phyloP scores from a whole-genome alignment of 2,888 invertebrate species.

The Galerucella calmariensis region DNA sequence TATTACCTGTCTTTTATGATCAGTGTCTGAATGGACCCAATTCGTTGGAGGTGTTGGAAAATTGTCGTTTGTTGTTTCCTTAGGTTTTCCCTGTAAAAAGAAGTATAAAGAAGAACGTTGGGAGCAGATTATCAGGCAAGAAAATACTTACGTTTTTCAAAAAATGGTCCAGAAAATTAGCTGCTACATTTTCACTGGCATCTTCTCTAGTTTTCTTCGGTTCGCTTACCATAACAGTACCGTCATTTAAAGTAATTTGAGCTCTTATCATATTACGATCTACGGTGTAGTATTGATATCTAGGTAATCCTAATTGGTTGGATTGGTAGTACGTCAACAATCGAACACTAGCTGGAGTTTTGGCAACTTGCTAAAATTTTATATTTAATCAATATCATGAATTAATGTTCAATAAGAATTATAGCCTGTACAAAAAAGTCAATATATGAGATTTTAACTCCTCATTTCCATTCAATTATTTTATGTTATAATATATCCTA shows the following conservation, averaged over 20 bases:
- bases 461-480: too few relatives aligned
- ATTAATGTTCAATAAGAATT: too few relatives aligned
- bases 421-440: too few relatives aligned
- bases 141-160: conserved; percentile 45
- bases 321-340: conserved; percentile 65
- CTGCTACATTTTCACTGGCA: conserved; percentile 66
- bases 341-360: conserved; percentile 55
- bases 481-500: too few relatives aligned
- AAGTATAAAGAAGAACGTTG: too few relatives aligned
- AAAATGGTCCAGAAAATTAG: conserved; percentile 56
- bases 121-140: neutral
- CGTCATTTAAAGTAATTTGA: conserved; percentile 66
- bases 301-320: conserved; percentile 64
- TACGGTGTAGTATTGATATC: conserved; percentile 64
- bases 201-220: conserved; percentile 64
- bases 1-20: conserved; percentile 24
- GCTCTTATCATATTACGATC: conserved; percentile 61
- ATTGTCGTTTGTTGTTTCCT: conserved; percentile 33
- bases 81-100: conserved; percentile 36
- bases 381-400: neutral
- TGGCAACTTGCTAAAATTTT: conserved; percentile 47
- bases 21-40: conserved; percentile 44
- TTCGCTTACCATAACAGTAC: conserved; percentile 65
- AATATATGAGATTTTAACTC: too few relatives aligned
- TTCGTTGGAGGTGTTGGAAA: conserved; percentile 49